Evolutionary conservation across 2,888 invertebrate genomes (phyloP).

Genomic region (Chymomyza procnemis): DNA sequence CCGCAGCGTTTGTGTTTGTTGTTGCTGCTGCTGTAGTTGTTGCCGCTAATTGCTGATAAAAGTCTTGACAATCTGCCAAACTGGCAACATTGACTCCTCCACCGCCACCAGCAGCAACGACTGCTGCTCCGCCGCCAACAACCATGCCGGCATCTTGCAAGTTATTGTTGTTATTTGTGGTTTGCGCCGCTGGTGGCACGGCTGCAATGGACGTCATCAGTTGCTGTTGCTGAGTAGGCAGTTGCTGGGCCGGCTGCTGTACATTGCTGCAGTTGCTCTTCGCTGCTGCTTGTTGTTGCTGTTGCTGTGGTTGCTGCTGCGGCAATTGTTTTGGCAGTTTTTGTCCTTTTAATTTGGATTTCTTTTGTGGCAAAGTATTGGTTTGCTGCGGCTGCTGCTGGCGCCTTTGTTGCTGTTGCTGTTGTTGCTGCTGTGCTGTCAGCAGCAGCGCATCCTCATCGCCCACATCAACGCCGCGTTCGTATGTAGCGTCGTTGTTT

Average conservation of each 20-base stretch:
- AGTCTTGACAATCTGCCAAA: conserved; percentile 1
- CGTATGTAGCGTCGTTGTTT: conserved; percentile 61
- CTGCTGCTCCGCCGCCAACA: conserved; percentile 56
- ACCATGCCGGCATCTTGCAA: conserved; percentile 66
- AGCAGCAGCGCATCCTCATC: conserved; percentile 62
- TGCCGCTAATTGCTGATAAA: conserved; percentile 30
- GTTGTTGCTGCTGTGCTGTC: conserved; percentile 49
- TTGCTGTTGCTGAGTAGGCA: conserved; percentile 31
- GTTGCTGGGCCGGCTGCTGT: conserved; percentile 24
- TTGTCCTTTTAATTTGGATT: conserved; percentile 73
- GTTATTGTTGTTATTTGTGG: conserved; percentile 43
- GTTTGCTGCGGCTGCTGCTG: conserved; percentile 48
- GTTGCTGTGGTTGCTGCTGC: conserved; percentile 29
- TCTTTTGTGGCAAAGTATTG: conserved; percentile 73
- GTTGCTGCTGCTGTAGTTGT: conserved; percentile 38
- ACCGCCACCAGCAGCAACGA: conserved; percentile 4
- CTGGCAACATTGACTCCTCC: neutral
- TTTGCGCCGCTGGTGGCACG: conserved; percentile 43
- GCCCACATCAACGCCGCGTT: conserved; percentile 74
- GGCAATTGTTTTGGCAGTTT: conserved; percentile 76
- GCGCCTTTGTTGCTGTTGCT: conserved; percentile 42
- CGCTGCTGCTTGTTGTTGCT: conserved; percentile 19
- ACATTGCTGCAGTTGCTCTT: neutral
- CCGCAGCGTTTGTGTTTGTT: neutral
- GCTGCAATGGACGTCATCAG: conserved; percentile 65